Evolutionary conservation across 2,888 invertebrate species (phyloP).

Genomic region (Lepidocyrtoides sp.): DNA sequence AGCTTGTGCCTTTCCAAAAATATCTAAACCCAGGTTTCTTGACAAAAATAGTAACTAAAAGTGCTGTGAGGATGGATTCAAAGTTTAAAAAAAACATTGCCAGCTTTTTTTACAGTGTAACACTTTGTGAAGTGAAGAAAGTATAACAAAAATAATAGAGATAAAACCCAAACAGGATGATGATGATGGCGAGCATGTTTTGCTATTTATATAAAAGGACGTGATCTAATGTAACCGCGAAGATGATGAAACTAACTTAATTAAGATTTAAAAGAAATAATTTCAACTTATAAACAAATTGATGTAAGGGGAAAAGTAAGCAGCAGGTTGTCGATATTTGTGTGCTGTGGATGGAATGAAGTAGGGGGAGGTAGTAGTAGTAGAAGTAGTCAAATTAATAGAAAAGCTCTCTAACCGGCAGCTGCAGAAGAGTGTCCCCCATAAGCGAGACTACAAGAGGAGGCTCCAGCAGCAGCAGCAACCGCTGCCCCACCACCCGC

Average conservation of each 20-base stretch:
- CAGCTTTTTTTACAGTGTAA: background rate
- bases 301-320: background rate
- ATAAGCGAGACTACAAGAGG: slow-evolving; percentile 82
- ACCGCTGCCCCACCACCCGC: slow-evolving; percentile 78
- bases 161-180: background rate
- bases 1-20: background rate
- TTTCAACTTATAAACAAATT: slow-evolving; percentile 2
- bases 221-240: background rate
- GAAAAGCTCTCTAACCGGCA: slow-evolving; percentile 79
- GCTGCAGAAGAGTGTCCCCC: slow-evolving; percentile 82
- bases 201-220: background rate
- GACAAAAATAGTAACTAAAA: background rate
- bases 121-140: background rate
- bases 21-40: slow-evolving; percentile 8
- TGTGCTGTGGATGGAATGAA: slow-evolving; percentile 40
- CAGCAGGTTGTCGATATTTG: slow-evolving; percentile 5
- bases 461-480: slow-evolving; percentile 73
- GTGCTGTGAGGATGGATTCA: background rate
- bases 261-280: background rate
- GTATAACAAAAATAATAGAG: background rate
- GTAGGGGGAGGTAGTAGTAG: slow-evolving; percentile 64
- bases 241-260: background rate
- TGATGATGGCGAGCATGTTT: background rate
- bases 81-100: background rate
- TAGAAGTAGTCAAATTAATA: slow-evolving; percentile 72